Base-by-base conservation (phyloP, 2,797 vertebrate genomes). In the Eulemur rubriventer region DNA sequence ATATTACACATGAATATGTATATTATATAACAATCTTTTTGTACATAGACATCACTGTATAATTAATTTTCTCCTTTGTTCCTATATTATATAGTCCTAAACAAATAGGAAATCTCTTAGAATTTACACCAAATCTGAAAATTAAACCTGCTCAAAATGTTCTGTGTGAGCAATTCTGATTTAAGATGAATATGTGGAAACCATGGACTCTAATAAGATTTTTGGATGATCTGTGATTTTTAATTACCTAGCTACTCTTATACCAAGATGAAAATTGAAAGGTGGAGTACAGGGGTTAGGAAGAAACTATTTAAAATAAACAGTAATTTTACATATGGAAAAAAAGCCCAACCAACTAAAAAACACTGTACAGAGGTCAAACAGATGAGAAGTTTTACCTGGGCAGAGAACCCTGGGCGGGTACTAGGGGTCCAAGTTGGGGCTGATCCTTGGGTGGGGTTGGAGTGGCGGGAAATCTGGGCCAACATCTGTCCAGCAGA, bases 381-480 rank as follows among this genome's bases (percentile, higher is more conserved):
- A 48, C 1, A 81, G 26, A 52, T 18, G 1, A 50, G 52, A 78
- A 61, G 65, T 41, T 59, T 97, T 98, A 99, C 99, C 99, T 99
- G 99, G 92, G 99, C 98, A 30, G 98, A 98, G 97, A 99, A 99
- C 2, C 99, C 96, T 22, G 98, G 97, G 12, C 98, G 98, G 0
- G 98, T 97, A 46, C 99, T 99, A 0, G 99, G 94, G 75, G 98
- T 97, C 99, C 99, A 99, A 81, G 79, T 79, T 84, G 97, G 98
- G 7, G 98, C 97, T 20, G 98, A 95, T 96, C 98, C 98, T 97
- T 98, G 99, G 10, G 98, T 94, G 2, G 99, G 99, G 17, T 93
- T 99, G 86, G 98, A 99, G 98, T 99, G 99, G 50, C 99, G 99
- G 1, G 99, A 99, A 88, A 99, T 99, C 98, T 99, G 99, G 4